Evolutionary conservation across 2,888 invertebrate species (phyloP).

Genomic region (Drosophila hamatofila): DNA sequence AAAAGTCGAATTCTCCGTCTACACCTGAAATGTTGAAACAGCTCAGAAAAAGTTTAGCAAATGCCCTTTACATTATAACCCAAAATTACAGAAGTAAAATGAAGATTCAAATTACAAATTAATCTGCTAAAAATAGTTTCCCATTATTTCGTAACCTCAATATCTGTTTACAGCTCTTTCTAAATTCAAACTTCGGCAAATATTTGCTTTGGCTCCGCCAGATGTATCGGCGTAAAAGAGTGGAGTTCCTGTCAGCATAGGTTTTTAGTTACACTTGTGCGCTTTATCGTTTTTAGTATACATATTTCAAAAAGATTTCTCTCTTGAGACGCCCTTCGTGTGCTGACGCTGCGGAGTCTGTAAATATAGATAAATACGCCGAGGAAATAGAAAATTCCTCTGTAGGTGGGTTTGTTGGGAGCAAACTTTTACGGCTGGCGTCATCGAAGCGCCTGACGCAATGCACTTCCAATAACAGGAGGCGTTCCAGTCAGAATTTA

Average conservation of each 20-base stretch:
- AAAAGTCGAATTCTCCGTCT: too few relatives aligned
- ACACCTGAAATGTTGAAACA: too few relatives aligned
- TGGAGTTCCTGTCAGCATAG: not conserved
- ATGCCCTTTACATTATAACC: too few relatives aligned
- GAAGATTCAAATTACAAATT: too few relatives aligned
- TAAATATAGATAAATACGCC: slow-evolving; percentile 22
- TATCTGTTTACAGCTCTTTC: too few relatives aligned
- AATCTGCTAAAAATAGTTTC: too few relatives aligned
- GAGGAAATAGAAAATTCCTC: not conserved
- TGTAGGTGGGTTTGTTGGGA: slow-evolving; percentile 22
- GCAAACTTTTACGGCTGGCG: slow-evolving; percentile 25
- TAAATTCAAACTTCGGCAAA: too few relatives aligned
- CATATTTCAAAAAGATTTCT: not conserved
- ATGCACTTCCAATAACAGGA: slow-evolving; percentile 25
- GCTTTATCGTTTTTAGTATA: not conserved
- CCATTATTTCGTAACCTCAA: too few relatives aligned
- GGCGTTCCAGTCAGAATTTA: slow-evolving; percentile 4
- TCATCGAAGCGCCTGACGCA: slow-evolving; percentile 41
- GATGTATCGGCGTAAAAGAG: too few relatives aligned
- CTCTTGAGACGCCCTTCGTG: not conserved
- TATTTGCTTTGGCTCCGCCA: not conserved
- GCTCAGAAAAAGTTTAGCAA: too few relatives aligned
- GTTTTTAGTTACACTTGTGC: too few relatives aligned
- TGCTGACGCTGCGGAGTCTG: slow-evolving; percentile 33
- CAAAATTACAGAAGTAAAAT: too few relatives aligned